Evolutionary conservation across 2,797 vertebrate genomes (phyloP), one percentile per base, ranked within the genome.

Genomic region (Sebastiscus albofasciatus): DNA sequence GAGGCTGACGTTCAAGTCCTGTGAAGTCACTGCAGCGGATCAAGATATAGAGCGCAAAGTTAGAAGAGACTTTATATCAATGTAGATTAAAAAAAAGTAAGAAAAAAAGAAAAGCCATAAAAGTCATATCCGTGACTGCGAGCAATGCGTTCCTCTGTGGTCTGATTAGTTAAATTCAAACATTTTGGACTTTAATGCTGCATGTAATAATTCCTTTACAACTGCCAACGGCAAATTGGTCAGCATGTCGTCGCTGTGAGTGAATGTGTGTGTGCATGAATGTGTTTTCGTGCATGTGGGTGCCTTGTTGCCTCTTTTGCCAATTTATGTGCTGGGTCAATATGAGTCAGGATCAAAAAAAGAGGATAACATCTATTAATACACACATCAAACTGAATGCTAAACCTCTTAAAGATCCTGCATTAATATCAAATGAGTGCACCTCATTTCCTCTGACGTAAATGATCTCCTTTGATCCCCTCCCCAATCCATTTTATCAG

Each of bases 31-130:
- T 34, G 81, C 58, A 64, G 67, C 12, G 16, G 75, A 87, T 88
- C 70, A 86, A 89, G 84, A 89, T 86, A 88, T 67, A 64, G 55
- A 80, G 62, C 5, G 4, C 12, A 72, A 83, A 82, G 56, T 89
- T 77, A 46, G 29, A 82, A 46, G 39, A 75, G 70, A 75, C 42
- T 36, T 75, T 29, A 24, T 68, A 82, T 85, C 75, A 77, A 58
- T 67, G 26, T 14, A 22, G n/a, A 75, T 58, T 4, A 49, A 49
- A 49, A 49, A 49, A 49, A 49, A 46, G 42, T n/a, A 31, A n/a
- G 67, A 27, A 59, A 67, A 27, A 58, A 80, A 71, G 42, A 64
- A 81, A 72, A 26, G 5, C 2, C 55, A n/a, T 58, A 49, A 75
- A 86, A 80, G 67, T 75, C 33, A 54, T 72, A 75, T 80, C 36